Percentiles rank a stretch among this genome's conserved stretches.
These are phyloP conservation scores for Malacoctenus gilli DNA, from an alignment of 2,797 vertebrate species.

Conservation along the genomic window DNA sequence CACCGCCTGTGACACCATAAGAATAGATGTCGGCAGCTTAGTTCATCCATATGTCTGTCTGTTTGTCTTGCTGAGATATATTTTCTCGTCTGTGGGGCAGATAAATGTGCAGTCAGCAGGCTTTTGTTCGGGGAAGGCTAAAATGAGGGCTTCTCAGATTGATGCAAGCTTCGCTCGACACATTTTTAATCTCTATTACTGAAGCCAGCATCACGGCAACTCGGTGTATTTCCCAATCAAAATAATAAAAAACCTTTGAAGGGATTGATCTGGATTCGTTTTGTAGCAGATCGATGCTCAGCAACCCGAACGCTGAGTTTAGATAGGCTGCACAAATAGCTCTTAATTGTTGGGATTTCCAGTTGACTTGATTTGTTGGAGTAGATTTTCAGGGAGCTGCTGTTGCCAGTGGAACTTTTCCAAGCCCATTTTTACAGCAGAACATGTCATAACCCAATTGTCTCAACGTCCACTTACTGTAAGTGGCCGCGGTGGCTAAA, in stretches of 20 bases:
- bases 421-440: constrained; percentile 54
- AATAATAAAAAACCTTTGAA: constrained; percentile 61
- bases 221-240: constrained; percentile 49
- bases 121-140: constrained; percentile 42
- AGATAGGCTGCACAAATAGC: constrained; percentile 54
- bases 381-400: constrained; percentile 39
- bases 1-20: constrained; percentile 50
- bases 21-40: constrained; percentile 55
- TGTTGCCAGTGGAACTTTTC: constrained; percentile 50
- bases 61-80: constrained; percentile 59
- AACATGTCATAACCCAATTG: constrained; percentile 77
- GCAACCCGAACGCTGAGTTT: constrained; percentile 43
- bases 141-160: constrained; percentile 43
- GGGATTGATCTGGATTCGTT: constrained; percentile 55
- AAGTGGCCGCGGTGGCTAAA: constrained; percentile 71
- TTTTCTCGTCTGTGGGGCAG: constrained; percentile 43
- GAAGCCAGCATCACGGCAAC: constrained; percentile 59
- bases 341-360: constrained; percentile 70
- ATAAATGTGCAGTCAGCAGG: constrained; percentile 53
- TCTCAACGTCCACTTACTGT: constrained; percentile 74
- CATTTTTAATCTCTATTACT: constrained; percentile 64
- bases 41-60: constrained; percentile 54
- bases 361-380: constrained; percentile 67
- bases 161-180: constrained; percentile 60
- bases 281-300: constrained; percentile 48